Conservation (phyloP, 2,113 vertebrate genomes). For the Orientallactaga bullata region DNA sequence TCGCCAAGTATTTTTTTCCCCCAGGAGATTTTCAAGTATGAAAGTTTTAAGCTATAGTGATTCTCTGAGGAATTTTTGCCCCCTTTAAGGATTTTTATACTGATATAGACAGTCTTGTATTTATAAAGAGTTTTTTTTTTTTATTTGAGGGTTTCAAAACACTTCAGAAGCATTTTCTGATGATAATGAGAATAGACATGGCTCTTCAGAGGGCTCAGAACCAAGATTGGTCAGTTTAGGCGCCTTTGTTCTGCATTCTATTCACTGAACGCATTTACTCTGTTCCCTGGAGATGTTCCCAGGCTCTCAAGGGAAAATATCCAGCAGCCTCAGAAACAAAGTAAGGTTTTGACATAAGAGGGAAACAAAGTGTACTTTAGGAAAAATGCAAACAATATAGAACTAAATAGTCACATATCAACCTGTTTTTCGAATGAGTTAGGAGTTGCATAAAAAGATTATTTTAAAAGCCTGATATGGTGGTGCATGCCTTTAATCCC, state of each 20-base stretch:
- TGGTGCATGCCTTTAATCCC: too few relatives aligned
- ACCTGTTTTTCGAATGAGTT: not conserved
- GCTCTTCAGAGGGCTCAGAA: not conserved
- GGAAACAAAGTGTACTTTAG: slow-evolving; percentile 42
- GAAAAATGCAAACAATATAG: slow-evolving; percentile 50
- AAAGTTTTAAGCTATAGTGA: slow-evolving; percentile 43
- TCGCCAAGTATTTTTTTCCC: slow-evolving; percentile 6
- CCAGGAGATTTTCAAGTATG: slow-evolving; percentile 48
- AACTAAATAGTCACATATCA: not conserved
- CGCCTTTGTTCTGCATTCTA: slow-evolving; percentile 41
- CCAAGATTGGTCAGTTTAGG: not conserved
- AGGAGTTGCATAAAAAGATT: not conserved
- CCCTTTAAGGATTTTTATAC: slow-evolving; percentile 54
- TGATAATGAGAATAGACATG: slow-evolving; percentile 16
- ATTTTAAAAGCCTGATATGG: not conserved
- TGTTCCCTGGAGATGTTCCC: not conserved
- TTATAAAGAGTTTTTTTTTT: slow-evolving; percentile 32
- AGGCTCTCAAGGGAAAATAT: not conserved
- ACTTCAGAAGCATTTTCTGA: slow-evolving; percentile 52
- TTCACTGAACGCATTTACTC: not conserved
- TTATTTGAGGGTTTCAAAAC: slow-evolving; percentile 36
- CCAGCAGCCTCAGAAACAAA: slow-evolving; percentile 54
- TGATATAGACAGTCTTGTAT: slow-evolving; percentile 35
- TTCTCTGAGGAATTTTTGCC: slow-evolving; percentile 57
- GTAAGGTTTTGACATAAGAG: not conserved